Evolutionary conservation across 2,888 invertebrate genomes (phyloP).

Genomic region (Eilema griseolum): DNA sequence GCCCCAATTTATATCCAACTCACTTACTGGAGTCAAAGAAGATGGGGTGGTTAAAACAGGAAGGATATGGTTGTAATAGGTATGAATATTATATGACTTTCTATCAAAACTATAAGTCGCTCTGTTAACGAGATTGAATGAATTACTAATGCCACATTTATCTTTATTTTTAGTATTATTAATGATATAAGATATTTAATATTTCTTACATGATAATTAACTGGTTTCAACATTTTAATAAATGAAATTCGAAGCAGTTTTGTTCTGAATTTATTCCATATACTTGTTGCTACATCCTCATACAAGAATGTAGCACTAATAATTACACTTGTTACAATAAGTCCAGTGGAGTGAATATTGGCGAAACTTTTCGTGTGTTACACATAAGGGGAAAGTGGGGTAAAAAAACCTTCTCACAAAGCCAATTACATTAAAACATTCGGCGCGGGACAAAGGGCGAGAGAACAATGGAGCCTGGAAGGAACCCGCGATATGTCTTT

Average conservation of each 20-base stretch:
- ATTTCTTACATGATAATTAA: too few species aligned
- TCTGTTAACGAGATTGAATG: neutral
- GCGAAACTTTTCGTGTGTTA: conserved; percentile 56
- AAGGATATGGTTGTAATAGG: conserved; percentile 63
- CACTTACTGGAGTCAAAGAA: conserved; percentile 81
- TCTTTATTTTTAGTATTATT: neutral
- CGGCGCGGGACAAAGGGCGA: conserved; percentile 82
- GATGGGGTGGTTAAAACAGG: conserved; percentile 69
- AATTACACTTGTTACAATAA: conserved; percentile 48
- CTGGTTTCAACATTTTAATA: neutral
- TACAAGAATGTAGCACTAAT: conserved; percentile 34
- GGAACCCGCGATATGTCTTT: conserved; percentile 86
- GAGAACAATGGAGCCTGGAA: conserved; percentile 82
- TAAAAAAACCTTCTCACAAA: conserved; percentile 79
- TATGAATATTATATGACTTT: conserved; percentile 40
- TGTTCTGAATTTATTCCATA: conserved; percentile 3
- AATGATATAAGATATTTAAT: neutral
- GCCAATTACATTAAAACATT: conserved; percentile 88
- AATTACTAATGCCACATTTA: neutral
- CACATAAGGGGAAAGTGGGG: conserved; percentile 59
- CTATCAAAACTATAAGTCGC: conserved; percentile 13
- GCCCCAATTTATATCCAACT: conserved; percentile 87
- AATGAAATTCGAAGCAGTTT: too few species aligned
- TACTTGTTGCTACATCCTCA: neutral
- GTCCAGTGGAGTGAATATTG: conserved; percentile 50